Percentiles rank a stretch among this genome's conserved stretches.
Evolutionary conservation across 2,888 invertebrate genomes (phyloP).

Genomic region (Seira musarum): DNA sequence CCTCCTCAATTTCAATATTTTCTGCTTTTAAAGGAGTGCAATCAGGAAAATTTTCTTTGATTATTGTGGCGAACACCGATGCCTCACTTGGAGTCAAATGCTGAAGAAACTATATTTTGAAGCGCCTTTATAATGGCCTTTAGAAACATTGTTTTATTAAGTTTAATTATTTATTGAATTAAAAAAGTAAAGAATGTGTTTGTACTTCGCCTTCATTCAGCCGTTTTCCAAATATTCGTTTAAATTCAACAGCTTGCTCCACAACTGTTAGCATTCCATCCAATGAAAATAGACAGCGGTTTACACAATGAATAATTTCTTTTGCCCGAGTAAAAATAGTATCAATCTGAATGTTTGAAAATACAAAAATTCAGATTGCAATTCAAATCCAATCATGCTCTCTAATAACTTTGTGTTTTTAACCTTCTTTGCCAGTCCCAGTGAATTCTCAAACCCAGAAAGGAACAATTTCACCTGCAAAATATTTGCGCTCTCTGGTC

Average conservation of each 20-base stretch:
- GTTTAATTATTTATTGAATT: too few relatives aligned
- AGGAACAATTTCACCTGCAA: slow-evolving; percentile 35
- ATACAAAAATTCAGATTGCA: not conserved
- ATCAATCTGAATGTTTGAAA: too few relatives aligned
- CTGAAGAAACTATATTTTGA: slow-evolving; percentile 13
- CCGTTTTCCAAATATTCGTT: not conserved
- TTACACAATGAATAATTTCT: not conserved
- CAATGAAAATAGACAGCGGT: slow-evolving; percentile 19
- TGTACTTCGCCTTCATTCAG: slow-evolving; percentile 25
- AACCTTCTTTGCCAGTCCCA: slow-evolving; percentile 23
- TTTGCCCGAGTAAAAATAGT: slow-evolving; percentile 7
- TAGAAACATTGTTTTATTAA: too few relatives aligned
- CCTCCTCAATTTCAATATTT: slow-evolving; percentile 1
- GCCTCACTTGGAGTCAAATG: slow-evolving; percentile 12
- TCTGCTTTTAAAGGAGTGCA: not conserved
- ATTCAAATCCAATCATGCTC: not conserved
- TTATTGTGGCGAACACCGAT: not conserved
- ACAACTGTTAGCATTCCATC: slow-evolving; percentile 13
- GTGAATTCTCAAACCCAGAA: slow-evolving; percentile 32
- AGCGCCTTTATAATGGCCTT: slow-evolving; percentile 25
- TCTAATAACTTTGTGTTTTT: not conserved
- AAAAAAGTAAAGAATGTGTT: not conserved
- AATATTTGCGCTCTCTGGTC: slow-evolving; percentile 27
- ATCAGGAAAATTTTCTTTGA: slow-evolving; percentile 6
- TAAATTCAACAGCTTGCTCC: slow-evolving; percentile 1